Evolutionary conservation across 1,140 invertebrate genomes (phyloP), one percentile per base, ranked within the genome.

Genomic region (Coenobita brevimanus): DNA sequence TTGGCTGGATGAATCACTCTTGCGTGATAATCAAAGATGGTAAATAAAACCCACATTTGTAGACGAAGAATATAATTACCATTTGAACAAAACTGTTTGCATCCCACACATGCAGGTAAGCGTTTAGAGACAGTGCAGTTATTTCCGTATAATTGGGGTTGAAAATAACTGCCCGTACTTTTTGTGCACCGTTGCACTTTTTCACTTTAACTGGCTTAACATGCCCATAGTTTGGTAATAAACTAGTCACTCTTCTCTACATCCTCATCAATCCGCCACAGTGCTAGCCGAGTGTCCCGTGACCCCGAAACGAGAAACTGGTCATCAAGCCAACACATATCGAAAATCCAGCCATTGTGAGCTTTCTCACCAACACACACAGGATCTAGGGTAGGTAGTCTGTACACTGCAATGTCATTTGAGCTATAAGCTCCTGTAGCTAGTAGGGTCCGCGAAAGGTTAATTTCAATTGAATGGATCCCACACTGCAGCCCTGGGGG

Each of bases 251-350:
- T 36, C 36, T 30, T 84, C 24, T 89, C 89, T 36, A 91, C 89
- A 46, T 92, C 90, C 62, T 91, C 82, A 75, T 92, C 91, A 60
- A 94, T 91, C 69, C 91, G 92, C 94, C 94, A 94, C 15, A 94
- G 88, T 8, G 93, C 93, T 43, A 94, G 91, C 54, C 91, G 91
- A 76, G 97, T 97, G 92, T 99, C 98, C 87, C 97, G 95, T 0
- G 97, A 98, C 3, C 98, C 98, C 33, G 97, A 97, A 24, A 99
- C 97, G 78, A 99, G 92, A 93, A 97, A 98, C 92, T 98, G 96
- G 93, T 99, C 98, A 93, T 99, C 98, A 69, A 99, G 92, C 98
- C 98, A 99, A 91, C 96, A 97, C 94, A 98, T 95, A 91, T 98
- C 98, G 93, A 99, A 98, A 60, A 98, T 97, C 96, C 97, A 98